Percentiles rank a stretch among this genome's conserved stretches.
Conservation (phyloP, 2,797 vertebrate genomes). For the Anguilla anguilla region DNA sequence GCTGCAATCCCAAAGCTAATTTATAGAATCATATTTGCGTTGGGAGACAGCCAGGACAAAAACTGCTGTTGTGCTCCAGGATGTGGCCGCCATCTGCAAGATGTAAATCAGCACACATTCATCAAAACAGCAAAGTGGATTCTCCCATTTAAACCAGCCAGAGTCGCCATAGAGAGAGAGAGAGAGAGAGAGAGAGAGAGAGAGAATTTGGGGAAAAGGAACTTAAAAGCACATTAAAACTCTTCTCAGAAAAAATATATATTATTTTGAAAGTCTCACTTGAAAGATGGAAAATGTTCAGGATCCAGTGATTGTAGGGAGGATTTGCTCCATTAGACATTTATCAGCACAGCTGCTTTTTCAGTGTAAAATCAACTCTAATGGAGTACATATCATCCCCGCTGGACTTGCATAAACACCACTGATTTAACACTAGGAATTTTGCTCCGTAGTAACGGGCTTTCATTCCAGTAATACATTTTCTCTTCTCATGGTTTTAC, state of each 20-base stretch:
- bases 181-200: no score
- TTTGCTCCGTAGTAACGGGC: neutral
- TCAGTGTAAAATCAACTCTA: neutral
- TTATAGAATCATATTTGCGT: neutral
- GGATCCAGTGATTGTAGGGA: neutral
- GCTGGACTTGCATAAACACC: neutral
- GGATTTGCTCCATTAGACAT: neutral
- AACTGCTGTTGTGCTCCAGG: neutral
- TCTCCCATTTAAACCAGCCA: slow-evolving; percentile 5
- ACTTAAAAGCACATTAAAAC: neutral
- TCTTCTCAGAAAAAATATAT: neutral
- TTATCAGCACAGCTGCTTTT: neutral
- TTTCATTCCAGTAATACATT: neutral
- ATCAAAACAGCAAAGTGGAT: neutral
- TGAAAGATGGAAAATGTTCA: neutral
- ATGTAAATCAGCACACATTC: neutral
- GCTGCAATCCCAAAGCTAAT: neutral
- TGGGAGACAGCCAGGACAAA: neutral
- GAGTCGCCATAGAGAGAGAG: neutral
- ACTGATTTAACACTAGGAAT: neutral
- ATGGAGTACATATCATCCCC: neutral
- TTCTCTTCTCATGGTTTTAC: neutral
- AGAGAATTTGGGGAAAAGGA: neutral
- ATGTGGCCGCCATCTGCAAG: neutral
- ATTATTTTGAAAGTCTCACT: neutral